Conservation (phyloP, 2,113 vertebrate genomes). For the Miniopterus natalensis region DNA sequence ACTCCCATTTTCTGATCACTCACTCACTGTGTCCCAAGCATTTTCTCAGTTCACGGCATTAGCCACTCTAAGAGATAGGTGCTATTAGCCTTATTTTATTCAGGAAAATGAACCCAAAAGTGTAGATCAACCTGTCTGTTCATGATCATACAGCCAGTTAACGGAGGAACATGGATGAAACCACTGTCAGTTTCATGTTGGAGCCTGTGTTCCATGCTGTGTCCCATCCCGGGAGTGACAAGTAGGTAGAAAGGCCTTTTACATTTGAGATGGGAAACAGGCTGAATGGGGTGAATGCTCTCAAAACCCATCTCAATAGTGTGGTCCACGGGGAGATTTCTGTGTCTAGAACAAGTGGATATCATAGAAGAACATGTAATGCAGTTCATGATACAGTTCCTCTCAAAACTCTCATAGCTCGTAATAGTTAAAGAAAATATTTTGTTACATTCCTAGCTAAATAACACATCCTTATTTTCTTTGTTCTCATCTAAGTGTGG, state of each 20-base stretch:
- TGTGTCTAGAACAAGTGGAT: neutral
- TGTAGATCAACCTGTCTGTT: neutral
- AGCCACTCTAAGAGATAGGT: neutral
- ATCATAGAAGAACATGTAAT: neutral
- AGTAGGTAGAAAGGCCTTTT: neutral
- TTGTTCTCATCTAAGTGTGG: neutral
- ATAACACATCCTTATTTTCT: neutral
- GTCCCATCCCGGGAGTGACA: neutral
- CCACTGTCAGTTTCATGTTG: neutral
- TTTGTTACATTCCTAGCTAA: slow-evolving; percentile 28
- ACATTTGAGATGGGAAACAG: neutral
- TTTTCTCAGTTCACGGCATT: neutral
- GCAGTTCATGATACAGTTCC: neutral
- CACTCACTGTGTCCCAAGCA: neutral
- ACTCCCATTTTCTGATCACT: neutral
- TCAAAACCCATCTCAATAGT: neutral
- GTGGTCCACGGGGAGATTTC: neutral
- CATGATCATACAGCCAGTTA: neutral
- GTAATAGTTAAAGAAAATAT: neutral
- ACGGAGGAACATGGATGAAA: neutral
- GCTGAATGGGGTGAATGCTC: neutral
- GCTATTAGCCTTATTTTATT: neutral
- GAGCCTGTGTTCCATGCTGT: neutral
- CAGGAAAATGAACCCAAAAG: neutral
- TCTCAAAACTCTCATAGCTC: neutral